Base-by-base conservation (phyloP, 1,140 invertebrate species). In the Trichomalopsis sarcophagae region DNA sequence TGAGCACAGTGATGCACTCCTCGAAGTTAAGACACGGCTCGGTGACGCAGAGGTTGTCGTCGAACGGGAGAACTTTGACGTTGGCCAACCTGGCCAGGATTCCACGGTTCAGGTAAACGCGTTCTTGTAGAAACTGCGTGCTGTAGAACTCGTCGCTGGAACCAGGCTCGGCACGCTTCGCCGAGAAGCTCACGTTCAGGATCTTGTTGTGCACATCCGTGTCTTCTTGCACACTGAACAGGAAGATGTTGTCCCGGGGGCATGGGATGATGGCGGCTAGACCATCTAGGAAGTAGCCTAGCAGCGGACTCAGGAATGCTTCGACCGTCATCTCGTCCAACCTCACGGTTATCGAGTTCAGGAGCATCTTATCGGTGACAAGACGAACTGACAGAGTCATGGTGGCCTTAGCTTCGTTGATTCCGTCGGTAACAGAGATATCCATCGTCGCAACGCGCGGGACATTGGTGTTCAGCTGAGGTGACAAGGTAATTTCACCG, bases 11-110 rank as follows among this genome's bases (percentile, higher is more conserved):
- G 0, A 97, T 91, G 89, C 99, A 99, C 89, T 98, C 96, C 91
- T 99, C 98, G 91, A 96, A 99, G 92, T 99, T 99, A 0, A 98
- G 93, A 90, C 99, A 99, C 0, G 98, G 98, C 90, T 99, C 99
- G 27, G 96, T 95, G 0, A 99, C 97, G 92, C 99, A 99, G 0
- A 99, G 94, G 92, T 99, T 99, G 91, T 99, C 99, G 91, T 99
- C 98, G 92, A 99, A 99, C 0, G 98, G 98, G 3, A 99, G 91
- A 0, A 99, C 97, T 94, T 97, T 96, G 2, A 99, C 96, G 36
- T 97, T 98, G 11, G 98, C 97, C 0, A 99, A 91, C 87, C 97
- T 95, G 0, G 97, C 97, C 6, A 99, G 92, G 3, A 97, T 96
- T 0, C 96, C 96, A 33, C 98, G 94, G 89, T 99, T 98, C 13